Evolutionary conservation across 1,140 invertebrate genomes (phyloP), one percentile per base, ranked within the genome.

Genomic region (Papilio polytes): DNA sequence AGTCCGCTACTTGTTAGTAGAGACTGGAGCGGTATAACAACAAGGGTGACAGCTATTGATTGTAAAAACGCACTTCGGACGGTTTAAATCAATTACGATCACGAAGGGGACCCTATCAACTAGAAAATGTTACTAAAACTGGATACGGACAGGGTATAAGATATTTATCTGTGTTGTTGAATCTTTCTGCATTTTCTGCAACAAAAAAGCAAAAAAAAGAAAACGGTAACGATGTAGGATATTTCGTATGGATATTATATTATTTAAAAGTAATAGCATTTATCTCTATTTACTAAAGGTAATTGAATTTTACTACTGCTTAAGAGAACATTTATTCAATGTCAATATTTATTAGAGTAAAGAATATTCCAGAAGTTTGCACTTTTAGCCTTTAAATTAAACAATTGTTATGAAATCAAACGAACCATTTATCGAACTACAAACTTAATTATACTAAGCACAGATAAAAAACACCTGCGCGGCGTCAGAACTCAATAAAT

Each of bases 391-490:
- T 56, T 56, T 6, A 20, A 56, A 20, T 20, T 48, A 48, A 20
- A 8, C 8, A 56, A 48, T 15, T 56, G n/a, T 56, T 56, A 20
- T 56, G n/a, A 18, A 51, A 51, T 51, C 48, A 56, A 56, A 56
- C 53, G 53, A 8, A 56, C n/a, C 53, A 56, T 56, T 20, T n/a
- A n/a, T 9, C 53, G 4, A 8, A 56, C 18, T 20, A 8, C n/a
- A 56, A 56, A 56, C 7, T 56, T n/a, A 20, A 76, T 76, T 76
- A 76, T 22, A 80, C 80, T 41, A 80, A 59, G 18, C 15, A 66
- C 48, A 66, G 76, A 81, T 36, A 72, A 81, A 87, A 88, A 86
- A 72, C 88, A 89, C 89, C 85, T 89, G 87, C 83, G 78, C 72
- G 79, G 44, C 74, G 81, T 77, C 81, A 59, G 46, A 72, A 76